A percentile compares a stretch with the other conserved stretches of the same genome.
Evolutionary conservation across 2,113 vertebrate species (phyloP).

Genomic region (Lepisosteus osseus): DNA sequence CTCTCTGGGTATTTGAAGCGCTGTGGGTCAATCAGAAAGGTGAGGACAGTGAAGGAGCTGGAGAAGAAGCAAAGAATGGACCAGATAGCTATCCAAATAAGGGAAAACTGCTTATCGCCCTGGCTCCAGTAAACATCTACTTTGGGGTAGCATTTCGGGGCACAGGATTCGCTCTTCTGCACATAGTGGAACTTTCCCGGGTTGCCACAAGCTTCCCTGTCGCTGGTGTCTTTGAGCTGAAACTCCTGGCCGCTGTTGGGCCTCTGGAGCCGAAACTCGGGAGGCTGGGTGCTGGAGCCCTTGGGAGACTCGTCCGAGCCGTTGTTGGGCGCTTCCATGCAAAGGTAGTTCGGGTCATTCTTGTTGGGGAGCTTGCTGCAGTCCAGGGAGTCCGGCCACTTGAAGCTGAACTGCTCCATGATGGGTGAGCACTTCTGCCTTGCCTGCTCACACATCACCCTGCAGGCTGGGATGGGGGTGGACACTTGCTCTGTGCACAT

Average conservation of each 20-base stretch:
- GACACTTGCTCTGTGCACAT: conserved; percentile 99
- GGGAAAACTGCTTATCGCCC: conserved; percentile 87
- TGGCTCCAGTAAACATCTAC: conserved; percentile 97
- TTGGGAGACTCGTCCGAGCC: conserved; percentile 81
- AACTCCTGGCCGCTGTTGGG: conserved; percentile 72
- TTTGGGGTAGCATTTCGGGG: conserved; percentile 82
- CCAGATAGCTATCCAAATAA: conserved; percentile 93
- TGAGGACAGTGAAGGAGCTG: conserved; percentile 94
- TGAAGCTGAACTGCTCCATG: conserved; percentile 90
- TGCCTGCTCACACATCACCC: conserved; percentile 95
- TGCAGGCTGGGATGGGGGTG: conserved; percentile 89
- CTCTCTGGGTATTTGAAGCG: conserved; percentile 95
- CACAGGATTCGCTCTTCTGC: conserved; percentile 89
- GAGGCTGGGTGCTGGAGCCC: conserved; percentile 80
- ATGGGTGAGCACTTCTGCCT: conserved; percentile 88
- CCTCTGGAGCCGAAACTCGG: conserved; percentile 79
- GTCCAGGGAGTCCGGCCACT: conserved; percentile 91
- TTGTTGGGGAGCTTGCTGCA: conserved; percentile 90
- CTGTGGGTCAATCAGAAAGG: conserved; percentile 89
- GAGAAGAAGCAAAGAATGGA: conserved; percentile 92
- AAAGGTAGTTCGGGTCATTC: conserved; percentile 93
- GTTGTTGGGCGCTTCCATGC: conserved; percentile 96
- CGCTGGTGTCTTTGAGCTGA: conserved; percentile 64
- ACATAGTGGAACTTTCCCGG: conserved; percentile 93
- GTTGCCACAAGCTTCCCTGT: conserved; percentile 74